phyloP scores from a whole-genome alignment of 2,888 invertebrate species.

The Chloromyia formosa region DNA sequence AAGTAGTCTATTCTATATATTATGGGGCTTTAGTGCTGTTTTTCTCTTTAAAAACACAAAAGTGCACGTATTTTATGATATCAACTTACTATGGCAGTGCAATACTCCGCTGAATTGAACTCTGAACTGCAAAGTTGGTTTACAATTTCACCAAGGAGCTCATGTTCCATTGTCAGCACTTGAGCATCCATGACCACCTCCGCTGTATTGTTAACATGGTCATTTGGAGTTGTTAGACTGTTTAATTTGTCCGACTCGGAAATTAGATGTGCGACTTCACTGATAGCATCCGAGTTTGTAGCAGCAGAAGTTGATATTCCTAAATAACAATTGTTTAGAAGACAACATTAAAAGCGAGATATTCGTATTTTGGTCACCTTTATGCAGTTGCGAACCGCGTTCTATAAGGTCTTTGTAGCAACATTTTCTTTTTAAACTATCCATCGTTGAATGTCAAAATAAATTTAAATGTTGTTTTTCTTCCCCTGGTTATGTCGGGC shows the following conservation, averaged over 20 bases:
- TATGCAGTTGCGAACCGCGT: neutral
- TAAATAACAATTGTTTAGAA: neutral
- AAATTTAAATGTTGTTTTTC: too few species aligned
- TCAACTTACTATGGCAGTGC: slow-evolving; percentile 58
- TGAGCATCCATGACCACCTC: slow-evolving; percentile 63
- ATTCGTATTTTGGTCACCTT: neutral
- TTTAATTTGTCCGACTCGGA: slow-evolving; percentile 55
- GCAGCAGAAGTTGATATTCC: slow-evolving; percentile 54
- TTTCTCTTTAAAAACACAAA: too few species aligned
- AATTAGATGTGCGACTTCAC: slow-evolving; percentile 56
- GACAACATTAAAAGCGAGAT: too few species aligned
- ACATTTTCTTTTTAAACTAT: neutral
- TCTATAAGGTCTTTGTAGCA: neutral
- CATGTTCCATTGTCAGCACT: slow-evolving; percentile 59
- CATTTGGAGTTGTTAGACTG: slow-evolving; percentile 54
- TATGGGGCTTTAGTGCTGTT: too few species aligned
- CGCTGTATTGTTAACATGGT: slow-evolving; percentile 59
- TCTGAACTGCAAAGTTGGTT: slow-evolving; percentile 54
- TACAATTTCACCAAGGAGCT: slow-evolving; percentile 58
- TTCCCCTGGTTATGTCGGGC: too few species aligned
- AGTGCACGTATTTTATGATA: too few species aligned
- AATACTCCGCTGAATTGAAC: slow-evolving; percentile 58
- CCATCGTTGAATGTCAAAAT: too few species aligned
- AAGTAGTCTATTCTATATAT: too few species aligned
- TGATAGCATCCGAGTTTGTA: slow-evolving; percentile 57